phyloP scores from a whole-genome alignment of 2,888 invertebrate genomes.

The Tipula helvola region DNA sequence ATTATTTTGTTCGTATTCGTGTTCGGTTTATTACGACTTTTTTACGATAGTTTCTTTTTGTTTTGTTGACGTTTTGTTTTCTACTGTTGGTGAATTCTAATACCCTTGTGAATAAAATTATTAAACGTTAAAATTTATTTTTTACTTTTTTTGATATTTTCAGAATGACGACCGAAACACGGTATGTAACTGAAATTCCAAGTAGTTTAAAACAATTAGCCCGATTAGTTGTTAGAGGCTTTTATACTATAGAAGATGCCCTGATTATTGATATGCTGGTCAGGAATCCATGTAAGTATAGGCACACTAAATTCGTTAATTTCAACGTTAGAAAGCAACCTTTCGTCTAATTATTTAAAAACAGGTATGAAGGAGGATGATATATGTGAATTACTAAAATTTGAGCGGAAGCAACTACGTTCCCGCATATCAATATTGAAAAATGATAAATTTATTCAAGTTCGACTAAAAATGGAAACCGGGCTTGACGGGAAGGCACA shows the following conservation, averaged over 20 bases:
- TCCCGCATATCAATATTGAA: conserved; percentile 74
- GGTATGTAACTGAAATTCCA: conserved; percentile 69
- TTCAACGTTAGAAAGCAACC: not conserved
- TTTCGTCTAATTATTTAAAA: conserved; percentile 15
- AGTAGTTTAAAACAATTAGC: conserved; percentile 86
- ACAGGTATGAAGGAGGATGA: conserved; percentile 80
- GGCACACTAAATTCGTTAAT: not conserved
- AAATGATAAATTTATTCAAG: conserved; percentile 89
- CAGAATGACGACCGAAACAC: not conserved
- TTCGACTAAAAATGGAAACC: conserved; percentile 88
- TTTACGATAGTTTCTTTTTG: not conserved
- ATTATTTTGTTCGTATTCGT: conserved; percentile 5
- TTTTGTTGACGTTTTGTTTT: not conserved
- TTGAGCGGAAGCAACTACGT: conserved; percentile 87
- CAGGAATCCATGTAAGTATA: conserved; percentile 74
- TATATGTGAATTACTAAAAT: conserved; percentile 78
- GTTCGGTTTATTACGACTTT: not conserved
- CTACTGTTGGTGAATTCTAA: not conserved
- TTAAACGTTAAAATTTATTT: not conserved
- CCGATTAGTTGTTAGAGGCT: conserved; percentile 80
- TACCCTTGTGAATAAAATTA: not conserved
- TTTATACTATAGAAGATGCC: conserved; percentile 88
- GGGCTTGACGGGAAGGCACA: conserved; percentile 87
- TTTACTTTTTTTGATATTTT: not conserved
- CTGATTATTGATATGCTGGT: conserved; percentile 92